A percentile compares a stretch with the other conserved stretches of the same genome.
These are phyloP conservation scores for Xestia c-nigrum DNA, from an alignment of 2,888 invertebrate species.

Conservation along the genomic window DNA sequence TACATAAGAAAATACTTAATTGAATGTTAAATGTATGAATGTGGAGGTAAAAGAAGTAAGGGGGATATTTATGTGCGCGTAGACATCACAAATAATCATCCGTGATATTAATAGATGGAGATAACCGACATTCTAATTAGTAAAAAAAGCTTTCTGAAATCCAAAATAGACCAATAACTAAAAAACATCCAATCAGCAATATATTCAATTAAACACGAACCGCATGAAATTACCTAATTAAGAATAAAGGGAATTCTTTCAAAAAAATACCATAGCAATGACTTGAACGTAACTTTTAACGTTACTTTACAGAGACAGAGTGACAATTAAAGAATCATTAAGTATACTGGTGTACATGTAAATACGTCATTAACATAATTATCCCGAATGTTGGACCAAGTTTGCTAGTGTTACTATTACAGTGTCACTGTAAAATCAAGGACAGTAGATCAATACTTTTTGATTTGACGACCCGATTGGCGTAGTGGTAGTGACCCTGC, in stretches of 20 bases:
- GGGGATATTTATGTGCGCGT: not conserved
- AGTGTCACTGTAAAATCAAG: not conserved
- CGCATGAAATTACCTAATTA: constrained; percentile 26
- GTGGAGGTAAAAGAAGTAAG: not conserved
- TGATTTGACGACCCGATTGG: too few species aligned
- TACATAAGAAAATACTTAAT: not conserved
- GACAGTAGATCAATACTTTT: constrained; percentile 18
- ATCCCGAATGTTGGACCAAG: constrained; percentile 31
- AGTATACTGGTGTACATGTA: constrained; percentile 34
- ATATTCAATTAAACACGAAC: constrained; percentile 9
- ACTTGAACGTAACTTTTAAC: constrained; percentile 50
- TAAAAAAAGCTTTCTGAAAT: not conserved
- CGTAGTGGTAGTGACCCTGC: too few species aligned
- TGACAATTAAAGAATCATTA: constrained; percentile 55
- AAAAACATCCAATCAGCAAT: not conserved
- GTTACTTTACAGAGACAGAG: constrained; percentile 20
- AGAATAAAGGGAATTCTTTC: constrained; percentile 8
- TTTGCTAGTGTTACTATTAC: constrained; percentile 37
- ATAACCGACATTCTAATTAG: not conserved
- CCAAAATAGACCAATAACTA: constrained; percentile 11
- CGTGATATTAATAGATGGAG: not conserved
- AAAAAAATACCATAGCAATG: constrained; percentile 39
- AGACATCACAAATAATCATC: too few species aligned
- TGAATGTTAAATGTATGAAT: not conserved
- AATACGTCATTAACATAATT: constrained; percentile 49